phyloP scores from a whole-genome alignment of 2,113 vertebrate species.

The Aspiorhynchus laticeps region DNA sequence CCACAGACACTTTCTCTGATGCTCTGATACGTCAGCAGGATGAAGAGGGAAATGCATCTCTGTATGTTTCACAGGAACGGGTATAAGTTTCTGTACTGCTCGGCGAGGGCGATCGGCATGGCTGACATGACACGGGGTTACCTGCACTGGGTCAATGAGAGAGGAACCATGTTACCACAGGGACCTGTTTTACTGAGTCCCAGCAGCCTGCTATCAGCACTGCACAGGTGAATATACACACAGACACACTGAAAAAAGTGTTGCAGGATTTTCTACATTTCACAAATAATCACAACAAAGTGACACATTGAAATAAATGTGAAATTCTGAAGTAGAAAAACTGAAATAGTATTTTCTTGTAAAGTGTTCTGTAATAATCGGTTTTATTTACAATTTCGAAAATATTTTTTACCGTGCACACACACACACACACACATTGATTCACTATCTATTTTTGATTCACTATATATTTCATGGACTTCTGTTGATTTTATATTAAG shows the following conservation, averaged over 20 bases:
- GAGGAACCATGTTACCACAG: conserved; percentile 92
- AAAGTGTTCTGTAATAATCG: no score
- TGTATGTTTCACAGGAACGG: conserved; percentile 81
- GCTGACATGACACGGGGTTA: conserved; percentile 97
- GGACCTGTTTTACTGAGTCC: conserved; percentile 93
- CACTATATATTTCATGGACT: not conserved
- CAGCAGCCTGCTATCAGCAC: conserved; percentile 93
- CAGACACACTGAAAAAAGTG: not conserved
- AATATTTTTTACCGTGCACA: no score
- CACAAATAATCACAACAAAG: no score
- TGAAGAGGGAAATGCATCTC: conserved; percentile 20
- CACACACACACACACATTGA: not conserved
- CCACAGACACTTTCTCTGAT: not conserved
- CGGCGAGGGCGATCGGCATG: conserved; percentile 96
- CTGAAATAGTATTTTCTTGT: no score
- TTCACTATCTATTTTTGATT: not conserved
- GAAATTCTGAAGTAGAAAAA: no score
- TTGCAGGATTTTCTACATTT: no score
- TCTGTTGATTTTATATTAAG: not conserved
- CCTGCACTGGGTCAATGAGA: conserved; percentile 95
- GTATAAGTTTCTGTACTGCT: conserved; percentile 97
- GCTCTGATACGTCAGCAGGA: not conserved
- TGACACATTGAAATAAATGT: not conserved
- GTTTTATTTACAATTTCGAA: no score
- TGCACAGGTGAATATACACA: conserved; percentile 84